Conservation (phyloP, 2,797 vertebrate species). For the Octomys mimax region DNA sequence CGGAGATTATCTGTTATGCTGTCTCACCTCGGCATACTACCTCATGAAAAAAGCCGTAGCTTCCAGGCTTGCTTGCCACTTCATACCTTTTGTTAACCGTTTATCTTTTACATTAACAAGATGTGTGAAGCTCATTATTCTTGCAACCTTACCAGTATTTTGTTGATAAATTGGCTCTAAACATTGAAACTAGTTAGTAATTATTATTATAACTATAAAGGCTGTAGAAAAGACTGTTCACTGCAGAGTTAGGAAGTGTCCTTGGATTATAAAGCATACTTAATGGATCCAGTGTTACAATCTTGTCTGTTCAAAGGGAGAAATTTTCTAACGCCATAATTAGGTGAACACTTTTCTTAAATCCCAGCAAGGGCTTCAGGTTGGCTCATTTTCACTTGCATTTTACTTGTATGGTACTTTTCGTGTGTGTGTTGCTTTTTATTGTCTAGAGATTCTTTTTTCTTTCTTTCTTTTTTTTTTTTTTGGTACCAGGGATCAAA, state of each 20-base stretch:
- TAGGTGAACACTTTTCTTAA: background rate
- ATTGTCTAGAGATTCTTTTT: slow-evolving; percentile 23
- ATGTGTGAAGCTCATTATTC: slow-evolving; percentile 49
- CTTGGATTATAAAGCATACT: slow-evolving; percentile 23
- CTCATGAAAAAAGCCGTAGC: slow-evolving; percentile 1
- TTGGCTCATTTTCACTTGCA: slow-evolving; percentile 13
- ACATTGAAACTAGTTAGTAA: slow-evolving; percentile 38
- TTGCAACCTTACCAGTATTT: slow-evolving; percentile 41
- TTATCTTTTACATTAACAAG: background rate
- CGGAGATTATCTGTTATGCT: background rate
- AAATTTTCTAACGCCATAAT: slow-evolving; percentile 50
- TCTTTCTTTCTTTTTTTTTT: no score
- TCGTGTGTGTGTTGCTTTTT: background rate
- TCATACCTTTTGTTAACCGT: slow-evolving; percentile 32
- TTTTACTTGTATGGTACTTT: background rate
- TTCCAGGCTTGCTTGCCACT: background rate
- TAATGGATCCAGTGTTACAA: background rate
- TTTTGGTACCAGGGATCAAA: no score
- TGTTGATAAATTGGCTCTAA: background rate
- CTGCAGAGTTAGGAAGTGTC: background rate
- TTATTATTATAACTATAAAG: slow-evolving; percentile 19
- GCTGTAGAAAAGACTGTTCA: background rate
- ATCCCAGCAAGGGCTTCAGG: background rate
- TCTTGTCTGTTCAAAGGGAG: background rate
- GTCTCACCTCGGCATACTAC: background rate